phyloP scores from a whole-genome alignment of 2,113 vertebrate species.

The Sorex fumeus region DNA sequence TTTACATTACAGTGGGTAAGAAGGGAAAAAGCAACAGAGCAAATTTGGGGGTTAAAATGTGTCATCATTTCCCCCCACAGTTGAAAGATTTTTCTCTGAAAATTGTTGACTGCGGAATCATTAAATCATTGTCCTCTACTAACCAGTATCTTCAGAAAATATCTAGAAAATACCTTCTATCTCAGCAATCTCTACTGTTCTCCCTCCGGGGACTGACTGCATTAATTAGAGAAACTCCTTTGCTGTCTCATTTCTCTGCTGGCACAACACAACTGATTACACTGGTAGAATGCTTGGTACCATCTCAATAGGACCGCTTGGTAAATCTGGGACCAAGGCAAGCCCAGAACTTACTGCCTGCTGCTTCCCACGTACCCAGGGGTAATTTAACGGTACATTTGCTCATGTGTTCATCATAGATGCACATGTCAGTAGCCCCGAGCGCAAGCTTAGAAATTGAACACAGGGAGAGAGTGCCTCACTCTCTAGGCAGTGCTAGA shows the following conservation, averaged over 20 bases:
- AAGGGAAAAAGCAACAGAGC: background rate
- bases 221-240: background rate
- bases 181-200: background rate
- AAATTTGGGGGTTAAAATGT: background rate
- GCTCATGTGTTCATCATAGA: background rate
- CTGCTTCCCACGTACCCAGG: background rate
- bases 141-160: background rate
- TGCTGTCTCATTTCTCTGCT: background rate
- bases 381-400: background rate
- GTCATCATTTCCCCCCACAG: background rate
- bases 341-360: background rate
- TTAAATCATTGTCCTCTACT: background rate
- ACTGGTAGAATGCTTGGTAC: background rate
- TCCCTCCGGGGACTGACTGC: background rate
- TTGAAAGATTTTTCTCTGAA: background rate
- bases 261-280: too few species aligned
- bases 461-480: background rate
- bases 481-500: rapidly evolving
- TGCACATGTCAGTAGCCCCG: background rate
- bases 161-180: background rate
- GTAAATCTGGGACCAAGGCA: background rate
- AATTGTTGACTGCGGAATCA: background rate
- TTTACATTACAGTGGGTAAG: background rate
- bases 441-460: background rate
- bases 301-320: background rate